Percentiles rank a stretch among this genome's conserved stretches.
These are phyloP conservation scores for Platyscapa corneri DNA, from an alignment of 1,140 invertebrate species.

Conservation along the genomic window DNA sequence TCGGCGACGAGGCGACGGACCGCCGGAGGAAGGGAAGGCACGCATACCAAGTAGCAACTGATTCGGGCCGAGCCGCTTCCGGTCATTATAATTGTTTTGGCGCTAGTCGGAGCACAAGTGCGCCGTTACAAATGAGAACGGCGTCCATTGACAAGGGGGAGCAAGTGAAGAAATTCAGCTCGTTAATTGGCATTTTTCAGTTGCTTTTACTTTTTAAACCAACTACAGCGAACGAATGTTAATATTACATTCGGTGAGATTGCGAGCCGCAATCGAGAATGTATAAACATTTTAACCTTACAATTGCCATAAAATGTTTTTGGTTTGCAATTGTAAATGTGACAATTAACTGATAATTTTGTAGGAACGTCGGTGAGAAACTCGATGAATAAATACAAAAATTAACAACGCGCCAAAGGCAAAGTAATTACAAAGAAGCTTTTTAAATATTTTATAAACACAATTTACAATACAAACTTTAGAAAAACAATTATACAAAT, in stretches of 20 bases:
- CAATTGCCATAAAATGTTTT: too few relatives aligned
- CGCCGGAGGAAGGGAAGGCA: background rate
- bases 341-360: too few relatives aligned
- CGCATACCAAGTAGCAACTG: conserved; percentile 34
- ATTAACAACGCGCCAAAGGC: too few relatives aligned
- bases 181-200: background rate
- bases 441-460: too few relatives aligned
- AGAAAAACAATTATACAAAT: too few relatives aligned
- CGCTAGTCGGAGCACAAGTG: background rate
- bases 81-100: conserved; percentile 12
- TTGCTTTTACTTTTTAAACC: background rate
- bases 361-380: too few relatives aligned
- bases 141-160: background rate
- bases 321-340: too few relatives aligned
- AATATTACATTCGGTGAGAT: background rate
- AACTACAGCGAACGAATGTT: background rate
- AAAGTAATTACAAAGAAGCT: too few relatives aligned
- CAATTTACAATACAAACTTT: too few relatives aligned
- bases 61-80: conserved; percentile 23
- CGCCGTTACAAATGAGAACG: conserved; percentile 12
- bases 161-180: background rate
- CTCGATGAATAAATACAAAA: too few relatives aligned
- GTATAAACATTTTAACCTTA: too few relatives aligned
- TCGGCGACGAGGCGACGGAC: background rate
- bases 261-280: too few relatives aligned